Conservation (phyloP, 2,888 invertebrate species). For the Dryococelus australis region DNA sequence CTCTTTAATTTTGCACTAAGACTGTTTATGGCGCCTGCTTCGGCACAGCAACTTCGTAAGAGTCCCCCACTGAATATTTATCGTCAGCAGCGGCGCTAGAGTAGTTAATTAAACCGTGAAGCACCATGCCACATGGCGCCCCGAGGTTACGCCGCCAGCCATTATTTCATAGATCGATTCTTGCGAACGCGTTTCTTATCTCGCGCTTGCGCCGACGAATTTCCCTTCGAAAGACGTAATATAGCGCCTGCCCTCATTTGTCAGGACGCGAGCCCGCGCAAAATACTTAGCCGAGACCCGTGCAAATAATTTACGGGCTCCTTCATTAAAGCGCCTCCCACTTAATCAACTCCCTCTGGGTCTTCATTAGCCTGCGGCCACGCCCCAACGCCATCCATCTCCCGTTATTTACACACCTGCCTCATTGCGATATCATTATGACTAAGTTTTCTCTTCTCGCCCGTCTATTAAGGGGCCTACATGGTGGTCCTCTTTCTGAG, state of each 20-base stretch:
- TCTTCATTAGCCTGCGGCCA: background rate
- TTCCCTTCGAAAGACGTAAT: background rate
- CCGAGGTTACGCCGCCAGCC: too few relatives aligned
- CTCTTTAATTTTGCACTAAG: too few relatives aligned
- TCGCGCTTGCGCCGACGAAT: background rate
- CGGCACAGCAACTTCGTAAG: too few relatives aligned
- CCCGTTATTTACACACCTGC: background rate
- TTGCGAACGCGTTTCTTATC: background rate
- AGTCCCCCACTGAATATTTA: too few relatives aligned
- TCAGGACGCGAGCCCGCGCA: background rate
- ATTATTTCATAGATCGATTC: background rate
- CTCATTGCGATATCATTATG: background rate
- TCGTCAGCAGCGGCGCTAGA: too few relatives aligned
- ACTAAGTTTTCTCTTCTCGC: background rate
- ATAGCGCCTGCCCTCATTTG: background rate
- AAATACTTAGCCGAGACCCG: background rate
- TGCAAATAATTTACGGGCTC: background rate
- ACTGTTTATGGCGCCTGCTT: too few relatives aligned
- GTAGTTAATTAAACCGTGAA: background rate
- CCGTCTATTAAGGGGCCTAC: too few relatives aligned
- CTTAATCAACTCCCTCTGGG: background rate
- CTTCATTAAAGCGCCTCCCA: background rate
- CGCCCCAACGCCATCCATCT: background rate
- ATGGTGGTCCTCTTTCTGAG: too few relatives aligned
- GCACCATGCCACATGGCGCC: background rate